These are phyloP conservation scores for Monopterus albus DNA, from an alignment of 2,113 vertebrate genomes.

Conservation along the genomic window DNA sequence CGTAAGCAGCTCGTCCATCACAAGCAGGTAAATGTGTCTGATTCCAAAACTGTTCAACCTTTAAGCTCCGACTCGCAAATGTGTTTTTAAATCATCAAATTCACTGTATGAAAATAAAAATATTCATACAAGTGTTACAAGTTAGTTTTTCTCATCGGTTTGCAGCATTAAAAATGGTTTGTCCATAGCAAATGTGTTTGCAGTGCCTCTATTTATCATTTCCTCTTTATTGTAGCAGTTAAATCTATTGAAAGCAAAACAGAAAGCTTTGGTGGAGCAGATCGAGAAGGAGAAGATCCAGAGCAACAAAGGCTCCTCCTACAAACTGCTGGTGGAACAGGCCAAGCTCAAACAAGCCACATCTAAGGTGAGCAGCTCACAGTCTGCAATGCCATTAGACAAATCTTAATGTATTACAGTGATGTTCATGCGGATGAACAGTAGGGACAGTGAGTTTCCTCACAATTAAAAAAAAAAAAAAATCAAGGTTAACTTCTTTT, in stretches of 20 bases:
- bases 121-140: too few species aligned
- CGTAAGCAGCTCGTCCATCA: constrained; percentile 98
- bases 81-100: not conserved
- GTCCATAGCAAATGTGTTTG: not conserved
- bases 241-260: constrained; percentile 99
- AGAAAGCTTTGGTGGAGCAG: constrained; percentile 99
- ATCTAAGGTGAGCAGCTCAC: constrained; percentile 89
- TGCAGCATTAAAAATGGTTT: not conserved
- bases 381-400: not conserved
- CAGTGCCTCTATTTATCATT: constrained; percentile 60
- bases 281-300: constrained; percentile 99
- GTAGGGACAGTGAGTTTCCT: too few species aligned
- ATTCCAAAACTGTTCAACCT: constrained; percentile 1
- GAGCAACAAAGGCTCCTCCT: constrained; percentile 99
- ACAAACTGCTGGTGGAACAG: constrained; percentile 98
- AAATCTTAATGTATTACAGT: too few species aligned
- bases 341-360: constrained; percentile 99
- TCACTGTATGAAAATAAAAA: not conserved
- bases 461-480: too few species aligned
- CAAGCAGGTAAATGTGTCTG: constrained; percentile 93
- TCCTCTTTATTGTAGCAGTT: constrained; percentile 94
- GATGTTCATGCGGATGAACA: too few species aligned
- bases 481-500: too few species aligned
- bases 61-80: not conserved
- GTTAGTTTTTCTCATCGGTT: not conserved